Evolutionary conservation across 1,140 invertebrate genomes (phyloP), one percentile per base, ranked within the genome.

Genomic region (Euwallacea similis): DNA sequence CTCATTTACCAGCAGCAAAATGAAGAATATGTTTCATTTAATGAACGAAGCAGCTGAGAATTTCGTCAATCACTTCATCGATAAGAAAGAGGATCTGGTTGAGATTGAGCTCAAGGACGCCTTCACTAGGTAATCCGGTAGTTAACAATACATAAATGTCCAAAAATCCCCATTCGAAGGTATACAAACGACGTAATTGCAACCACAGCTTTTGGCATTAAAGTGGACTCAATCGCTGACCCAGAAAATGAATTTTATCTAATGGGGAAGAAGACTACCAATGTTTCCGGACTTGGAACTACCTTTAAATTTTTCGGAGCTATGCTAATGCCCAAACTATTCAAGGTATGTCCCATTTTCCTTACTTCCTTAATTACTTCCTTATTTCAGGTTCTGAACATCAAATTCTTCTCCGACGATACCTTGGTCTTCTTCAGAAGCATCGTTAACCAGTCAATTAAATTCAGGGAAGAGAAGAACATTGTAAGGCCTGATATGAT

Each of bases 201-300:
- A 2, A 77, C 71, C 0, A 56, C 77, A 15, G 79, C 81, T 10
- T 82, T 81, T 75, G 82, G 82, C 7, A 73, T 83, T 7, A 74
- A 79, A 50, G 75, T 79, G 6, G 66, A 82, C 71, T 80, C 80
- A 0, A 73, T 84, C 7, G 79, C 79, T n/a, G 81, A 87, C 4
- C 79, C 79, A 0, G 74, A 87, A 2, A 85, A 86, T 71, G 71
- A 81, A 60, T 85, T 85, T 73, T 88, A 85, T 56, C 54, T 75
- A 54, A 81, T 82, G 76, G 86, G 84, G 56, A 73, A 71, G 55
- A 66, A 82, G 56, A 65, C 61, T 2, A 66, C 81, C 6, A 80
- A 81, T 33, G 68, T 79, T 10, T 50, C n/a, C 16, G 54, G 61
- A 13, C 43, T 68, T 13, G 13, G 13, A 0, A 50, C 43, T n/a